phyloP scores from a whole-genome alignment of 2,888 invertebrate species.

The Phalangium opilio region DNA sequence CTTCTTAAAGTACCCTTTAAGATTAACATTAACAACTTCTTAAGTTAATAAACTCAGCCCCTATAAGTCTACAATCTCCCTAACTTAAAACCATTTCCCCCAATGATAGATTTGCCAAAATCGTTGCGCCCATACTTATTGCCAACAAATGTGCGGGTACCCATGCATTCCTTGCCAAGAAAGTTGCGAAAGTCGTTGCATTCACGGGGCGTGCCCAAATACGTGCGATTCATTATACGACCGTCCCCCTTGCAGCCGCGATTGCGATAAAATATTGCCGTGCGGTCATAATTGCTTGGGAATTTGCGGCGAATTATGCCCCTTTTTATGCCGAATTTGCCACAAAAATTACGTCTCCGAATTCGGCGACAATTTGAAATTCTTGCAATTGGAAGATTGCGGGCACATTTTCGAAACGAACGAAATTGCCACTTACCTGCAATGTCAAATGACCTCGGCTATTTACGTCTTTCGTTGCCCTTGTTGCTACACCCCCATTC shows the following conservation, averaged over 20 bases:
- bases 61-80: too few species aligned
- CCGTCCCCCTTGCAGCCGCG: constrained; percentile 26
- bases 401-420: constrained; percentile 30
- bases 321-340: constrained; percentile 43
- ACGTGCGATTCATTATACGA: constrained; percentile 31
- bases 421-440: background rate
- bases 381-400: constrained; percentile 27
- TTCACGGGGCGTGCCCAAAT: constrained; percentile 26
- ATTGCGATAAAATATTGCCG: constrained; percentile 26
- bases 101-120: constrained; percentile 31
- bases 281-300: constrained; percentile 52
- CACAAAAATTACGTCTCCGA: constrained; percentile 22
- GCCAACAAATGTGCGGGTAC: constrained; percentile 25
- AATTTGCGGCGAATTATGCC: constrained; percentile 55
- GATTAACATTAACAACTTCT: too few species aligned
- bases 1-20: too few species aligned
- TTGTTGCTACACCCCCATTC: too few species aligned
- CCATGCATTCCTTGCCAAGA: constrained; percentile 27
- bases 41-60: too few species aligned
- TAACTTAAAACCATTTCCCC: too few species aligned
- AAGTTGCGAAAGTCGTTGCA: constrained; percentile 28
- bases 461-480: too few species aligned
- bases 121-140: constrained; percentile 26
- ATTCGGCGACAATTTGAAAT: constrained; percentile 15
- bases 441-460: too few species aligned